Base-by-base conservation (phyloP, 2,113 vertebrate species). In the Mellivora capensis region DNA sequence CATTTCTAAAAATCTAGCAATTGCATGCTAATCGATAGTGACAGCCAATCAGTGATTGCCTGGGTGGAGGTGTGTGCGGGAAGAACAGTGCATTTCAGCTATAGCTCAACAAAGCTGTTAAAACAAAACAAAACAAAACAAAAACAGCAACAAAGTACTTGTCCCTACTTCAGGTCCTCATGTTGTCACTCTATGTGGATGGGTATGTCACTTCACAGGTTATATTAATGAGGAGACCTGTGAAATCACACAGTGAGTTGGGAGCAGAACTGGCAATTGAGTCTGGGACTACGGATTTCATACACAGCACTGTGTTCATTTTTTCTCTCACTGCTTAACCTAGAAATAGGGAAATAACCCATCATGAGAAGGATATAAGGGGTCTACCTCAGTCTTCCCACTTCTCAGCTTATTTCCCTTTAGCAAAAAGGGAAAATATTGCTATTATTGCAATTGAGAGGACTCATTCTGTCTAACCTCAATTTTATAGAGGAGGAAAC, bases 281-380 rank as follows among this genome's bases (percentile, higher is more conserved):
- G 23, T 34, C 21, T 18, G 31, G 49, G 23, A 39, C 37, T 72
- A 13, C 20, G 27, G 29, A 23, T 76, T 85, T 47, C 17, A 7
- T 52, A 25, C 1, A 54, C 2, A 14, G 20, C 25, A 21, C 15
- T 64, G 20, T 62, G 7, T 67, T 91, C 11, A 54, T 29, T 52
- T 39, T 52, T 4, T 10, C 1, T 0, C 15, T 3, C 14, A 7
- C 14, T 52, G 8, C 29, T 31, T 79, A 23, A 72, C 13, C 18
- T 8, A 84, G 23, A 31, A 62, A 72, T 57, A 49, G 42, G 8
- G 62, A 86, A 92, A 37, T 34, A 92, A 79, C 9, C 9, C 15
- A 71, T 49, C 13, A 44, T 9, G 25, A 71, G 34, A 25, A 72
- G 57, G 4, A 37, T 54, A 11, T 34, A 13, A 79, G 14, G 5